Conservation (phyloP, 2,888 invertebrate species). For the Drosophila siamana region DNA sequence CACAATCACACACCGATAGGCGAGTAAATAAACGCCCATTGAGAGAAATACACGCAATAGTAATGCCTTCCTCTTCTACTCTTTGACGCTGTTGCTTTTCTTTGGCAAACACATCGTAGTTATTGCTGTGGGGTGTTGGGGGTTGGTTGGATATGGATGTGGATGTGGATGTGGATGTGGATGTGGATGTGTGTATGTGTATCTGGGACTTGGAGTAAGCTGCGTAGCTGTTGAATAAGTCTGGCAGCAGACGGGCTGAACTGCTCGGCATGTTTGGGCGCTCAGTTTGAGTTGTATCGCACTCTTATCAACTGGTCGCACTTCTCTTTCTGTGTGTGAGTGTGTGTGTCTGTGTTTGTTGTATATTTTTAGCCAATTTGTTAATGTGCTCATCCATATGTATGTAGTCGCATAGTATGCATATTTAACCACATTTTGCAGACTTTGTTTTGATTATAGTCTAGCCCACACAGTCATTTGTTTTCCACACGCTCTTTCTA, state of each 20-base stretch:
- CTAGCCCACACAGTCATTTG: conserved; percentile 45
- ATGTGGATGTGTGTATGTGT: no score
- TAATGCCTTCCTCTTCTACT: background rate
- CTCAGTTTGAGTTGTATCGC: conserved; percentile 15
- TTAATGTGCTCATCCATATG: conserved; percentile 29
- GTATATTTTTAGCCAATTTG: conserved; percentile 48
- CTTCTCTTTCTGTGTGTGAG: conserved; percentile 2
- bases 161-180: no score
- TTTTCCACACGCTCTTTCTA: conserved; percentile 69
- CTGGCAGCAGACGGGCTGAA: conserved; percentile 49
- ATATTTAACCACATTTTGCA: conserved; percentile 58
- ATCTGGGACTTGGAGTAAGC: conserved; percentile 15
- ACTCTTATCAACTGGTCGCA: conserved; percentile 11
- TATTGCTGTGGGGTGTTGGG: conserved; percentile 1
- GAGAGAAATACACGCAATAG: conserved; percentile 25
- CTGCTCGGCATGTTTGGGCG: conserved; percentile 14
- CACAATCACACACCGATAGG: background rate
- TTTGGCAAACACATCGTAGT: conserved; percentile 22
- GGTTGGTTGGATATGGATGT: background rate
- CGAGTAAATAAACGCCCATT: conserved; percentile 37
- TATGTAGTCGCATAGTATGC: conserved; percentile 31
- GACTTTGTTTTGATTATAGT: conserved; percentile 67
- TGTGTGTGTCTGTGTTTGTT: conserved; percentile 7
- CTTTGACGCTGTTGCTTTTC: conserved; percentile 1
- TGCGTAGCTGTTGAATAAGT: conserved; percentile 43